Evolutionary conservation across 2,113 vertebrate genomes (phyloP).

Genomic region (Chlorocebus sabaeus): DNA sequence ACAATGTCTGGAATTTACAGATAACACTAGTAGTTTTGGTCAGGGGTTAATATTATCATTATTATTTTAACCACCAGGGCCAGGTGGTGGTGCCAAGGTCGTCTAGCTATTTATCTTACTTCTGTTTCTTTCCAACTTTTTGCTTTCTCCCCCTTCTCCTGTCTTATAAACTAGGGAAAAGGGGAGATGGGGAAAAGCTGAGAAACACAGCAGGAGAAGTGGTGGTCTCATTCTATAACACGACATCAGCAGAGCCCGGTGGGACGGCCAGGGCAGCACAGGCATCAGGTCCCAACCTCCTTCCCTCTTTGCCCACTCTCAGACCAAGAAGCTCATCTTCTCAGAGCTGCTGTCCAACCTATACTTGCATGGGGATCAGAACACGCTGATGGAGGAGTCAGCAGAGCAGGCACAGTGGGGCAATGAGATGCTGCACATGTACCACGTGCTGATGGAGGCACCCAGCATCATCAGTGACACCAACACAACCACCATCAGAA

Average conservation of each 20-base stretch:
- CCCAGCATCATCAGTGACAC: slow-evolving; percentile 97
- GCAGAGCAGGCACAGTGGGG: slow-evolving; percentile 95
- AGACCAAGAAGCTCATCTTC: slow-evolving; percentile 99
- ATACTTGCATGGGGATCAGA: slow-evolving; percentile 97
- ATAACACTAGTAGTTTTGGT: too few species aligned
- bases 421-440: slow-evolving; percentile 98
- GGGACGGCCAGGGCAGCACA: background rate
- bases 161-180: too few species aligned
- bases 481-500: slow-evolving; percentile 95
- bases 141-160: too few species aligned
- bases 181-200: too few species aligned
- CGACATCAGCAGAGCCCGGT: background rate
- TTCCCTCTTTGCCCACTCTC: background rate
- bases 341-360: slow-evolving; percentile 95
- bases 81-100: too few species aligned
- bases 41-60: too few species aligned
- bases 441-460: slow-evolving; percentile 94
- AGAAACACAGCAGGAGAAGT: too few species aligned
- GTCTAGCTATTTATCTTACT: too few species aligned
- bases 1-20: too few species aligned
- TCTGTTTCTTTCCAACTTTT: too few species aligned
- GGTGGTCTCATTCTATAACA: too few species aligned
- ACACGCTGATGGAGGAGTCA: slow-evolving; percentile 96
- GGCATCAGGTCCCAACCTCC: background rate
- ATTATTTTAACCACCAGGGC: too few species aligned